Evolutionary conservation across 1,140 invertebrate genomes (phyloP), one percentile per base, ranked within the genome.

Genomic region (Drosophila sucinea): DNA sequence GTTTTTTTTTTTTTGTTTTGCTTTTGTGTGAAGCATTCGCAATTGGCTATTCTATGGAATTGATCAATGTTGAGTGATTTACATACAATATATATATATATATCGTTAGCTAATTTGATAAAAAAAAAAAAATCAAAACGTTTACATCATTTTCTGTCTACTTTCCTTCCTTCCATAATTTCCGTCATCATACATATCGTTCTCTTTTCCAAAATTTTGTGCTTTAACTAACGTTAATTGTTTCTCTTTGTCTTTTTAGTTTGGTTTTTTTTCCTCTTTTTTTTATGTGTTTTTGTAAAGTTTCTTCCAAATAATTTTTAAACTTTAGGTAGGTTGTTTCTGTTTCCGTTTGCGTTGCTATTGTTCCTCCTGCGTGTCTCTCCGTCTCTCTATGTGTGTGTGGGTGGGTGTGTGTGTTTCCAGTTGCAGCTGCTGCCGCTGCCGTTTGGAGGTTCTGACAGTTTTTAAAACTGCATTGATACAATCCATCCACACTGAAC

Each of bases 281-380:
- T 27, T 41, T 32, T 29, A n/a, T 58, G 23, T 17, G 32, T 44
- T 29, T 56, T 68, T 72, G 73, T 85, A 70, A 77, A 77, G 67
- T 77, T 64, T 56, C 73, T 29, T 77, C 73, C 74, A 77, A 77
- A 77, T 77, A 44, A 70, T 77, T 23, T 77, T 77, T 72, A 77
- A 87, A 87, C 79, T 87, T 86, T 86, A 87, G 83, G 83, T 86
- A 86, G 83, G 83, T 82, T 86, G 60, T 76, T 82, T 80, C 72
- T 77, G 74, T 71, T 77, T 40, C 61, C 66, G 63, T 57, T 55
- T n/a, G 44, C 64, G 73, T 77, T 77, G 41, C 73, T 38, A 41
- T 61, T 67, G 60, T 81, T 70, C 56, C 67, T 67, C 32, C 56
- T 77, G 38, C n/a, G 11, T 41, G 27, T 2, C 30, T 38, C 35